phyloP scores from a whole-genome alignment of 2,797 vertebrate species.

The Tauraco hartlaubi region DNA sequence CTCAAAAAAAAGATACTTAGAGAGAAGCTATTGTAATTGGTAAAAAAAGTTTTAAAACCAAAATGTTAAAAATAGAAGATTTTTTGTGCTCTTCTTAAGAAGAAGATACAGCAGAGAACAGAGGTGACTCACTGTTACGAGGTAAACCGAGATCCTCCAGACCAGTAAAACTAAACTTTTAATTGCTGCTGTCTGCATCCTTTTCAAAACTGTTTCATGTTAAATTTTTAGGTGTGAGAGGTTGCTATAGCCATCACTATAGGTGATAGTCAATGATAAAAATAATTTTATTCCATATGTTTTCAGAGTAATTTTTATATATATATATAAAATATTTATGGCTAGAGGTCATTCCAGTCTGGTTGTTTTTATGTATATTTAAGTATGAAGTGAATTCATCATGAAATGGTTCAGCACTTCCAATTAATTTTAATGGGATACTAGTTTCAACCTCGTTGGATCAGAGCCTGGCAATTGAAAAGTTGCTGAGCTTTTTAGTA shows the following conservation, averaged over 20 bases:
- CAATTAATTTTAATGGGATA: conserved; percentile 75
- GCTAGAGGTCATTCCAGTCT: conserved; percentile 8
- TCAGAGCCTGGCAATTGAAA: conserved; percentile 53
- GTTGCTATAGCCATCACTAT: not conserved
- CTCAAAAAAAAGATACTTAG: not conserved
- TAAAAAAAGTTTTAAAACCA: not conserved
- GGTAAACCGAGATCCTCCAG: not conserved
- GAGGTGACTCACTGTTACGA: not conserved
- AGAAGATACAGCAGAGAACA: not conserved
- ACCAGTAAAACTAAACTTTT: not conserved
- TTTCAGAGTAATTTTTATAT: not conserved
- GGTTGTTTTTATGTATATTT: conserved; percentile 13
- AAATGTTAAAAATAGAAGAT: accelerated
- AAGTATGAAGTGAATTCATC: conserved; percentile 62
- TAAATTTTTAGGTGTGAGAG: not conserved
- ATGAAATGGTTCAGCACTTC: conserved; percentile 65
- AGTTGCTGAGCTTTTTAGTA: conserved; percentile 34
- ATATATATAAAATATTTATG: not conserved
- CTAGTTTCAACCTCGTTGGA: conserved; percentile 47
- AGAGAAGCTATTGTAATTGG: not conserved
- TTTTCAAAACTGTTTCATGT: not conserved
- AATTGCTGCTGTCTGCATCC: not conserved
- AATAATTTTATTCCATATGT: not conserved
- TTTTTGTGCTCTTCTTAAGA: not conserved
- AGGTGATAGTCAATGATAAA: not conserved